Evolutionary conservation across 2,113 vertebrate genomes (phyloP).

Genomic region (Prunella fulvescens): DNA sequence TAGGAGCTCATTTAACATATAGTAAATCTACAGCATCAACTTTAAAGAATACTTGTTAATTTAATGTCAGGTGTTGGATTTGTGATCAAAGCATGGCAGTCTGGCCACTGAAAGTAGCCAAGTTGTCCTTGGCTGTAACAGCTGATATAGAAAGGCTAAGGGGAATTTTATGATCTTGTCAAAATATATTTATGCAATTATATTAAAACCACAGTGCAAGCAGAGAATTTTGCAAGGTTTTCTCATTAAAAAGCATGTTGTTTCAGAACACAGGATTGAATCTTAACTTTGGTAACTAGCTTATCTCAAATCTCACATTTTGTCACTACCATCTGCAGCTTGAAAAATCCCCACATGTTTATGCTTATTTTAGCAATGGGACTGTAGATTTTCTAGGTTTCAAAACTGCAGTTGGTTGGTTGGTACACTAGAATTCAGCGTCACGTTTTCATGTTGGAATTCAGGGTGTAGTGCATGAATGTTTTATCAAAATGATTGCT

Average conservation of each 20-base stretch:
- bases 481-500: not conserved
- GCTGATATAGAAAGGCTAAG: not conserved
- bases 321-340: constrained; percentile 1
- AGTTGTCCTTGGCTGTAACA: not conserved
- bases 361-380: not conserved
- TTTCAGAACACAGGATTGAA: not conserved
- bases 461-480: not conserved
- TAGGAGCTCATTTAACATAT: not conserved
- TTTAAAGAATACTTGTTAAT: not conserved
- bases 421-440: not conserved
- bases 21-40: not conserved
- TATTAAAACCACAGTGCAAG: not conserved
- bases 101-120: not conserved
- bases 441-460: not conserved
- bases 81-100: not conserved
- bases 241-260: not conserved
- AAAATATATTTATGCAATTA: not conserved
- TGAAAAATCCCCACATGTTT: not conserved
- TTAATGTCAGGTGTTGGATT: not conserved
- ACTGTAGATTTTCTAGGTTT: not conserved
- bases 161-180: not conserved
- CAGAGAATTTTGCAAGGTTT: not conserved
- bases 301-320: not conserved
- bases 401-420: not conserved
- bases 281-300: not conserved